Percentiles rank a stretch among this genome's conserved stretches.
Conservation (phyloP, 2,113 vertebrate species). For the Clarias batrachus region DNA sequence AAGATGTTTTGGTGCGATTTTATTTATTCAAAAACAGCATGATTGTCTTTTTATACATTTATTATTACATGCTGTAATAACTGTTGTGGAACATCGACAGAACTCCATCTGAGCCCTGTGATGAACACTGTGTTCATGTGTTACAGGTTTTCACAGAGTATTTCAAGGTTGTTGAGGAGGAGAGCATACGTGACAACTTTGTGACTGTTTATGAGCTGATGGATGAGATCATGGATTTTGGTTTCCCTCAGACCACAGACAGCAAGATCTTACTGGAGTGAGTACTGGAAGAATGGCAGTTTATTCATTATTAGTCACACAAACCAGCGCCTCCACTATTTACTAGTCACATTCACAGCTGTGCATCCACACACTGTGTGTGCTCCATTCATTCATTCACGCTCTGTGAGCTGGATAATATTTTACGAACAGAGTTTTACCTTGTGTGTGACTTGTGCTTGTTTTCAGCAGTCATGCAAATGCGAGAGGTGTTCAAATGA, state of each 20-base stretch:
- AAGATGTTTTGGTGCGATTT: not conserved
- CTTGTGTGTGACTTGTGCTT: not conserved
- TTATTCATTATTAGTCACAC: slow-evolving; percentile 2
- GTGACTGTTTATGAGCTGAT: slow-evolving; percentile 80
- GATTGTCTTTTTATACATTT: not conserved
- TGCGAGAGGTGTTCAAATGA: not conserved
- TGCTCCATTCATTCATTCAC: slow-evolving; percentile 37
- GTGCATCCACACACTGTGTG: not conserved
- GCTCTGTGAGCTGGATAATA: slow-evolving; percentile 2
- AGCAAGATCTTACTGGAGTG: slow-evolving; percentile 83
- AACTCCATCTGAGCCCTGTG: not conserved
- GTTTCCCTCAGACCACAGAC: slow-evolving; percentile 80
- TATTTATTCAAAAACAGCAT: not conserved
- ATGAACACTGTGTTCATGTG: not conserved
- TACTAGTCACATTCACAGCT: slow-evolving; percentile 4
- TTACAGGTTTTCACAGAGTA: slow-evolving; percentile 78
- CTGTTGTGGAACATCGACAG: not conserved
- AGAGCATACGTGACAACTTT: slow-evolving; percentile 83
- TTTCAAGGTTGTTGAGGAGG: slow-evolving; percentile 79
- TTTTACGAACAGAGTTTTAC: slow-evolving; percentile 2
- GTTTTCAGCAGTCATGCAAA: not conserved
- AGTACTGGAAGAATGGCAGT: slow-evolving; percentile 55
- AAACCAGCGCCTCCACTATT: slow-evolving; percentile 11
- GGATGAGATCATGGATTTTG: slow-evolving; percentile 82
- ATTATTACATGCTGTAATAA: not conserved